phyloP scores from a whole-genome alignment of 1,140 invertebrate species.

The Pseudomyrmex sp. region DNA sequence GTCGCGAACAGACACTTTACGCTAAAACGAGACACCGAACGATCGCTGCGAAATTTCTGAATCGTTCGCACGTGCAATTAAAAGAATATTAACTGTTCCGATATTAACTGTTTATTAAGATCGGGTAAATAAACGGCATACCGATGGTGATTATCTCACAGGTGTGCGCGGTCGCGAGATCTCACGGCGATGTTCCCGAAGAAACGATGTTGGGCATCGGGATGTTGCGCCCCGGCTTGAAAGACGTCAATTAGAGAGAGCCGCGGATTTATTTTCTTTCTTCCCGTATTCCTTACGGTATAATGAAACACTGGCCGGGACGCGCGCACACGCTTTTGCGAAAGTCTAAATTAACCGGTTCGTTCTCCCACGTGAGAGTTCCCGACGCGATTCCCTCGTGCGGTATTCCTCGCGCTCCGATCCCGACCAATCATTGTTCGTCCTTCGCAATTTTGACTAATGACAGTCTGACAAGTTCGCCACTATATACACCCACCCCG shows the following conservation, averaged over 20 bases:
- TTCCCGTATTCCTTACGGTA: conserved; percentile 12
- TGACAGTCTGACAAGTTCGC: conserved; percentile 24
- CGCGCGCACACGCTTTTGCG: conserved; percentile 44
- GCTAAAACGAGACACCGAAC: conserved; percentile 17
- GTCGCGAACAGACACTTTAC: neutral
- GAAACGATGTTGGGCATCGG: conserved; percentile 31
- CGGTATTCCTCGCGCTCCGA: conserved; percentile 1
- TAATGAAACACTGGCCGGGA: conserved; percentile 54
- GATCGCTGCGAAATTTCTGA: conserved; percentile 7
- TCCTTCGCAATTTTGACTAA: conserved; percentile 51
- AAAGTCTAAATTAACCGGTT: conserved; percentile 63
- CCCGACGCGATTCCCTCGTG: conserved; percentile 13
- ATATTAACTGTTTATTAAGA: conserved; percentile 30
- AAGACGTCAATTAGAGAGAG: conserved; percentile 68
- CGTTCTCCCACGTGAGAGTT: conserved; percentile 23
- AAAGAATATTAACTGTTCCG: neutral
- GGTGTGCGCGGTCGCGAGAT: neutral
- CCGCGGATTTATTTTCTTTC: conserved; percentile 30
- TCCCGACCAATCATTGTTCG: conserved; percentile 12
- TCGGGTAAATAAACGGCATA: neutral
- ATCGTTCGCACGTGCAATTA: neutral
- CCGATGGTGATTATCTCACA: conserved; percentile 14
- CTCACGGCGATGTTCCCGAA: conserved; percentile 31
- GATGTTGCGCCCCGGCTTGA: conserved; percentile 24
- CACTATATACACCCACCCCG: neutral